Evolutionary conservation across 2,113 vertebrate species (phyloP).

Genomic region (Pluvialis apricaria): DNA sequence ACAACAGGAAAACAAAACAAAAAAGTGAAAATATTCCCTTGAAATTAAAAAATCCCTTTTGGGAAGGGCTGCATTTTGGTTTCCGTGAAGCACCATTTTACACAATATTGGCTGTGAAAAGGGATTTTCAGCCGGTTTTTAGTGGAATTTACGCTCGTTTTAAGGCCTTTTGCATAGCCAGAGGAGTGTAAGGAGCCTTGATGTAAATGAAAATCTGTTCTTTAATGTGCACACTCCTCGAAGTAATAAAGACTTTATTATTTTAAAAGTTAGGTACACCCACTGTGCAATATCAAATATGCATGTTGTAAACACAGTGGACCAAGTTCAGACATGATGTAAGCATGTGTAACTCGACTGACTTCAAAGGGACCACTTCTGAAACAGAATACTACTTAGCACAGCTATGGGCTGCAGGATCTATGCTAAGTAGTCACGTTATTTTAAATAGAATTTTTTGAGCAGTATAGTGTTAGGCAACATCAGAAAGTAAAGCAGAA

Average conservation of each 20-base stretch:
- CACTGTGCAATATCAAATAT: slow-evolving; percentile 56
- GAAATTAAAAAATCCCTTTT: not conserved
- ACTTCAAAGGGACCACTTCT: slow-evolving; percentile 56
- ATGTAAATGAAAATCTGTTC: slow-evolving; percentile 42
- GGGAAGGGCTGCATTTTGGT: not conserved
- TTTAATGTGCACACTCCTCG: slow-evolving; percentile 40
- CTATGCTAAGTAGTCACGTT: not conserved
- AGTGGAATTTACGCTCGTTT: not conserved
- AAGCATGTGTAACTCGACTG: slow-evolving; percentile 37
- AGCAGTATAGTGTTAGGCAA: not conserved
- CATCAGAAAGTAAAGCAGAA: slow-evolving; percentile 14
- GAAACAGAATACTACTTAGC: slow-evolving; percentile 47
- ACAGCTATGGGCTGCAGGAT: not conserved
- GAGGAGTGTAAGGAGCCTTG: not conserved
- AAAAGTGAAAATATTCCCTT: not conserved
- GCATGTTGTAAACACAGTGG: slow-evolving; percentile 56
- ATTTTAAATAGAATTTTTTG: not conserved
- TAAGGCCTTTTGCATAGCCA: slow-evolving; percentile 6
- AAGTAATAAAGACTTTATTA: slow-evolving; percentile 60
- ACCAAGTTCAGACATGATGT: slow-evolving; percentile 53
- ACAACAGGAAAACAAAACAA: not conserved
- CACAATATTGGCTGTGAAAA: not conserved
- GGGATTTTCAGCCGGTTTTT: slow-evolving; percentile 2
- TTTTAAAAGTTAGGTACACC: slow-evolving; percentile 42
- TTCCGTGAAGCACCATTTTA: not conserved